Percentiles rank a stretch among this genome's conserved stretches.
Conservation (phyloP, 2,888 invertebrate genomes). For the Pyrocoelia pectoralis region DNA sequence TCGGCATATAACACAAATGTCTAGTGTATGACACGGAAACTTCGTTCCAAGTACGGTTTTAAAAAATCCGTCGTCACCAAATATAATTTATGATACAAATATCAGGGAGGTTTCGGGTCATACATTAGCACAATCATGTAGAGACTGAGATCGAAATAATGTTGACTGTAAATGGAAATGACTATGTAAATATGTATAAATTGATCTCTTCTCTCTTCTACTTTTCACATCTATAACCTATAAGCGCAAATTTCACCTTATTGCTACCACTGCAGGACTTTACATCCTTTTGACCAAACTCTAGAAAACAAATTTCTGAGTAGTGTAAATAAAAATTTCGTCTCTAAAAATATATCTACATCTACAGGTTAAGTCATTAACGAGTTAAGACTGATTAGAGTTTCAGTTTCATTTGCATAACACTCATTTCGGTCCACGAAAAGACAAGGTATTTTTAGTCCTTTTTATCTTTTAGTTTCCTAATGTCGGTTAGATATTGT, state of each 20-base stretch:
- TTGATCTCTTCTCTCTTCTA: slow-evolving; percentile 1
- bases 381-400: neutral
- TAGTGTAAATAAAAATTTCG: neutral
- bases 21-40: slow-evolving; percentile 58
- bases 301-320: neutral
- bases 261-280: neutral
- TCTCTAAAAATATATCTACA: neutral
- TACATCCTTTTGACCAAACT: neutral
- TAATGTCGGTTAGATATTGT: no score
- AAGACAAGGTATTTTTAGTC: no score
- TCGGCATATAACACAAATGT: slow-evolving; percentile 60
- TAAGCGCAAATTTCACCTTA: neutral
- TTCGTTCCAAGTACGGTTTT: slow-evolving; percentile 44
- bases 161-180: slow-evolving; percentile 17
- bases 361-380: neutral
- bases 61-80: slow-evolving; percentile 12
- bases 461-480: no score
- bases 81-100: neutral
- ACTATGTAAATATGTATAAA: slow-evolving; percentile 14
- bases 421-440: neutral
- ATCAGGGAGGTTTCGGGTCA: slow-evolving; percentile 27
- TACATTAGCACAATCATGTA: slow-evolving; percentile 33
- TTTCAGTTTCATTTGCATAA: neutral
- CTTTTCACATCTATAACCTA: neutral
- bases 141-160: slow-evolving; percentile 32